These are phyloP conservation scores for Tachyglossus aculeatus DNA, from an alignment of 2,797 vertebrate genomes.

Conservation along the genomic window DNA sequence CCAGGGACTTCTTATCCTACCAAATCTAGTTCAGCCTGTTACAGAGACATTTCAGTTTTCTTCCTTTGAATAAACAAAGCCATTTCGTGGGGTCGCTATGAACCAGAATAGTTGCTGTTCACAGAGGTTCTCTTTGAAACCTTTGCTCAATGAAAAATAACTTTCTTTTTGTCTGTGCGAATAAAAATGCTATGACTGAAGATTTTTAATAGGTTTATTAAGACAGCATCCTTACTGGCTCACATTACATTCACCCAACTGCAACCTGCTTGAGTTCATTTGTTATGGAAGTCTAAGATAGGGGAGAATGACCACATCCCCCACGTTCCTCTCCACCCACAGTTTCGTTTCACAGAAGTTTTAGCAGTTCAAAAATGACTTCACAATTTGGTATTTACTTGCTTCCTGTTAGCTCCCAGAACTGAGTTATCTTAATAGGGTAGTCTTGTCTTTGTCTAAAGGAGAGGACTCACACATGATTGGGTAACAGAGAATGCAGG, in stretches of 20 bases:
- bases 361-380: conserved; percentile 7
- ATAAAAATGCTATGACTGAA: conserved; percentile 12
- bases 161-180: conserved; percentile 13
- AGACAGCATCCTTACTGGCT: not conserved
- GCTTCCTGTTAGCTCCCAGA: too few species aligned
- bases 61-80: not conserved
- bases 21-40: not conserved
- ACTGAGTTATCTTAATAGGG: too few species aligned
- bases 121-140: not conserved
- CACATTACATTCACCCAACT: not conserved
- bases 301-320: not conserved
- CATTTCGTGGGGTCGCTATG: conserved; percentile 3
- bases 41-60: conserved; percentile 1
- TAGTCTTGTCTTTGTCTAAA: conserved; percentile 7
- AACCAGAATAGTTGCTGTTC: not conserved
- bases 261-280: not conserved
- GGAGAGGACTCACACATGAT: not conserved
- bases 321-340: not conserved
- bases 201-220: not conserved
- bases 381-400: too few species aligned
- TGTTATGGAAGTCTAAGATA: not conserved
- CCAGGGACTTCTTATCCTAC: not conserved
- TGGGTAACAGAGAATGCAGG: conserved; percentile 12
- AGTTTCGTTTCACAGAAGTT: conserved; percentile 5
- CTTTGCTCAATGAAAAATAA: conserved; percentile 15